These are phyloP conservation scores for Notechis scutatus DNA, from an alignment of 2,113 vertebrate genomes.

Conservation along the genomic window DNA sequence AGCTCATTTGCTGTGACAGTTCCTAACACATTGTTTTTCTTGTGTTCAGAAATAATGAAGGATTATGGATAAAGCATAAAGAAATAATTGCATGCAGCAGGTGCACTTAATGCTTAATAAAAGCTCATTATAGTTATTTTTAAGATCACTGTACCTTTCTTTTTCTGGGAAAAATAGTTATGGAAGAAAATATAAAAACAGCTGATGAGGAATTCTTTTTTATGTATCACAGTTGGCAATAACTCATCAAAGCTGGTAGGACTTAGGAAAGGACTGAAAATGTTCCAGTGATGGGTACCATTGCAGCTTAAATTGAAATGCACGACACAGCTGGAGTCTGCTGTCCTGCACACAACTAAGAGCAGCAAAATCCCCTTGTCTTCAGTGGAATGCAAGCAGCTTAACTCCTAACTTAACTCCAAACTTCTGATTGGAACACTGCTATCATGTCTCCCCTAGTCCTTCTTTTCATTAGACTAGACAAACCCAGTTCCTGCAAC, in stretches of 20 bases:
- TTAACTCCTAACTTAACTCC: background rate
- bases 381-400: background rate
- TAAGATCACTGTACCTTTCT: slow-evolving; percentile 53
- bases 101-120: slow-evolving; percentile 59
- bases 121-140: slow-evolving; percentile 47
- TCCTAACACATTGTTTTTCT: slow-evolving; percentile 21
- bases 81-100: slow-evolving; percentile 58
- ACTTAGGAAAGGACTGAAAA: slow-evolving; percentile 13
- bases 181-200: slow-evolving; percentile 41
- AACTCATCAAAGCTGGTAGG: slow-evolving; percentile 15
- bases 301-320: slow-evolving; percentile 42
- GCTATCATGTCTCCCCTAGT: too few relatives aligned
- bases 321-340: slow-evolving; percentile 5
- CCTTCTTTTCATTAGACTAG: too few relatives aligned
- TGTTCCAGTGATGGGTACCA: slow-evolving; percentile 23
- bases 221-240: slow-evolving; percentile 5
- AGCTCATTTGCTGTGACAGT: slow-evolving; percentile 28
- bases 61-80: slow-evolving; percentile 55
- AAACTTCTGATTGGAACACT: too few relatives aligned
- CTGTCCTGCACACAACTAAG: background rate
- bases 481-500: too few relatives aligned
- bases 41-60: slow-evolving; percentile 55
- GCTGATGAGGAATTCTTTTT: slow-evolving; percentile 54
- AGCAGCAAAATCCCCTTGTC: background rate
- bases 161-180: slow-evolving; percentile 49